Percentiles rank a stretch among this genome's conserved stretches.
These are phyloP conservation scores for Pseudococcus jackbeardsleyi DNA, from an alignment of 2,888 invertebrate species.

Conservation along the genomic window DNA sequence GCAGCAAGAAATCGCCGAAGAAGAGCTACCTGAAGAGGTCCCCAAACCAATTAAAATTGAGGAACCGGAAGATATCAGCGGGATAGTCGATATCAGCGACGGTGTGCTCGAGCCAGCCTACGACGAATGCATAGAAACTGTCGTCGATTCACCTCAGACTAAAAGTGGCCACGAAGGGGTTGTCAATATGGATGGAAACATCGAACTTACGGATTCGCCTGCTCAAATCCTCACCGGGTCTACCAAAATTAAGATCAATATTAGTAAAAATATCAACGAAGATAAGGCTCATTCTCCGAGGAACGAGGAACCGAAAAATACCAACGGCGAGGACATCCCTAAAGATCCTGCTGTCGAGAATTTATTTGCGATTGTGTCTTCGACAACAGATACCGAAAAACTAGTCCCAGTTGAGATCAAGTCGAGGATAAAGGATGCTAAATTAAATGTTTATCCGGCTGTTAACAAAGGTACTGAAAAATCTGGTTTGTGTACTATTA, in stretches of 20 bases:
- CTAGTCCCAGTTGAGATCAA: conserved; percentile 65
- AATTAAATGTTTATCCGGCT: conserved; percentile 80
- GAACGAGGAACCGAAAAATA: conserved; percentile 57
- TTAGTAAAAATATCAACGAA: conserved; percentile 74
- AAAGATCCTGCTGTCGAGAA: neutral
- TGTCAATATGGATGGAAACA: conserved; percentile 83
- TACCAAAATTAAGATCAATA: conserved; percentile 85
- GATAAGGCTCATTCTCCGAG: conserved; percentile 66
- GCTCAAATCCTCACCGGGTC: conserved; percentile 70
- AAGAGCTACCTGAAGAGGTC: conserved; percentile 54
- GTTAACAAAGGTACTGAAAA: conserved; percentile 83
- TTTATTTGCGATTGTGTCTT: neutral
- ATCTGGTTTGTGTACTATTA: conserved; percentile 88
- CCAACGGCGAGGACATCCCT: conserved; percentile 31
- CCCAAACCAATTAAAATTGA: conserved; percentile 53
- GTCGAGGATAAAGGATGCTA: conserved; percentile 72
- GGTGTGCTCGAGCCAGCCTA: conserved; percentile 77
- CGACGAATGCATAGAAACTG: conserved; percentile 82
- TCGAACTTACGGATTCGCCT: conserved; percentile 76
- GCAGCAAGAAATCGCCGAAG: conserved; percentile 38
- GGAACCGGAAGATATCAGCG: conserved; percentile 31
- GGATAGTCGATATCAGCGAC: conserved; percentile 73
- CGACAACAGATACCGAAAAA: conserved; percentile 67
- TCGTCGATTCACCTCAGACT: conserved; percentile 72
- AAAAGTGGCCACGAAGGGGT: conserved; percentile 68